Conservation (phyloP, 2,888 invertebrate species). For the Ypsolopha sequella region DNA sequence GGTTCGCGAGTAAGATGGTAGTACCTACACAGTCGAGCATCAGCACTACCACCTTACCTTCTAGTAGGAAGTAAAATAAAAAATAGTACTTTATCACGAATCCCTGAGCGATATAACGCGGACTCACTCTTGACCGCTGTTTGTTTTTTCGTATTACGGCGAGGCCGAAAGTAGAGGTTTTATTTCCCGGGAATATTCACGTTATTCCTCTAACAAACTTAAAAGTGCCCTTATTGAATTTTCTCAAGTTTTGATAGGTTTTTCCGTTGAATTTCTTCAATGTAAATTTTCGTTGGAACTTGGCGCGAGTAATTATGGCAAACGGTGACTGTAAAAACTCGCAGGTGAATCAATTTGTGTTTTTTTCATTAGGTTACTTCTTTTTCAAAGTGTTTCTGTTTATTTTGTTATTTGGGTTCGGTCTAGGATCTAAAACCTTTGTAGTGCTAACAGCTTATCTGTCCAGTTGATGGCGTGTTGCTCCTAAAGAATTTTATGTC, state of each 20-base stretch:
- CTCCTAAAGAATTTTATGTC: no score
- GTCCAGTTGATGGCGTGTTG: no score
- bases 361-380: neutral
- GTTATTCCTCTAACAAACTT: constrained; percentile 65
- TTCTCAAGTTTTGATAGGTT: constrained; percentile 69
- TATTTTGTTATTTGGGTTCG: no score
- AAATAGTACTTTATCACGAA: no score
- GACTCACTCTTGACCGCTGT: constrained; percentile 17
- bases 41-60: no score
- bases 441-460: no score
- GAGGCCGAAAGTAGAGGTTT: constrained; percentile 55
- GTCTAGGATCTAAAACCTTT: no score
- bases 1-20: no score
- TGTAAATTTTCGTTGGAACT: constrained; percentile 46
- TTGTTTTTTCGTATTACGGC: constrained; percentile 38
- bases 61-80: no score
- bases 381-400: neutral
- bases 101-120: no score
- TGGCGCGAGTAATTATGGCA: constrained; percentile 44
- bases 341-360: no score
- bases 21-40: no score
- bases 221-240: constrained; percentile 68
- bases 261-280: constrained; percentile 57
- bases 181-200: constrained; percentile 57
- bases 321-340: neutral